Base-by-base conservation (phyloP, 2,797 vertebrate species). In the Pantherophis vulpinus region DNA sequence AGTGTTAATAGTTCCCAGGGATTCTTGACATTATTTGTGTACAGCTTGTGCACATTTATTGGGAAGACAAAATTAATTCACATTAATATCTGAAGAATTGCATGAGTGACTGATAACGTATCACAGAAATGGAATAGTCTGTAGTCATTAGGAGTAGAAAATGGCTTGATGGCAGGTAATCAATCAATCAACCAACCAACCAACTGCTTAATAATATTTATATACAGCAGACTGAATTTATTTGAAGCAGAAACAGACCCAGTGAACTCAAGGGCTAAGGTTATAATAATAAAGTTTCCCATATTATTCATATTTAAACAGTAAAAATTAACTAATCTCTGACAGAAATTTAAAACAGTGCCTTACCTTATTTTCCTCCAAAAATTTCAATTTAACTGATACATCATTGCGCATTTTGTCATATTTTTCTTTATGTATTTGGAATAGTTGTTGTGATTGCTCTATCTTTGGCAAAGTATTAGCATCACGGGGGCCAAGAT, bases 331-430 rank as follows among this genome's bases (percentile, higher is more conserved):
- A 79, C 14, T 74, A 16, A 74, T 37, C 16, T 74, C 70, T 32
- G 14, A 16, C 32, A 79, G 70, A 79, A 79, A 79, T 83, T 83
- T 79, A 90, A 94, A 89, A 5, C 42, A 92, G 60, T 0, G 93
- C 70, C 86, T 95, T 96, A 99, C 99, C 99, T 99, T 99, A 97
- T 99, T 99, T 98, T 99, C 99, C 96, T 99, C 99, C 95, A 99
- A 98, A 97, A 99, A 99, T 96, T 99, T 99, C 94, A 99, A 98
- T 96, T 99, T 99, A 96, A 99, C 93, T 0, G 99, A 98, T 89
- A 99, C 98, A 56, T 99, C 98, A 29, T 97, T 99, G 91, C 99
- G 98, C 98, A 99, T 99, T 97, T 98, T 99, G 97, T 99, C 99
- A 0, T 99, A 99, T 96, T 99, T 99, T 96, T 99, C 99, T 29